Base-by-base conservation (phyloP, 1,140 invertebrate species). In the Hylyphantes graminicola region DNA sequence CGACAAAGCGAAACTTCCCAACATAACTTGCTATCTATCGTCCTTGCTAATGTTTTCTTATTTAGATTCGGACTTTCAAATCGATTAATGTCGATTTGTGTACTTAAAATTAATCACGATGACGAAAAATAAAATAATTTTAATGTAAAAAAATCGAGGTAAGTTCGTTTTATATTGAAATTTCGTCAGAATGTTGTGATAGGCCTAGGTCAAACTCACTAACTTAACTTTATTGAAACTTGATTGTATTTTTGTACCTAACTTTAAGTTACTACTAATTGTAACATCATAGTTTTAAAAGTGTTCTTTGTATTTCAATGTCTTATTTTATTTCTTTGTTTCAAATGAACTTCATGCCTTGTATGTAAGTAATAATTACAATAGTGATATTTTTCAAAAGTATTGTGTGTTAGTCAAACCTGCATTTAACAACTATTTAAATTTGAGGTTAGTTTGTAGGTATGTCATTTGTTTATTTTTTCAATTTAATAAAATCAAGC, bases 201-300 rank as follows among this genome's bases (percentile, higher is more conserved):
- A 81, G 79, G 79, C 79, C 79, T 81, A 81, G 67, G 79, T 81
- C 67, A 81, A 80, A 80, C 54, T 80, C 77, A 80, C 12, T 50
- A n/a, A 72, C 11, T 50, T 48, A 50, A 70, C 12, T 13, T 13
- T 11, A 50, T 53, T 51, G n/a, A 72, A 19, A 12, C 51, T 51
- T 13, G 12, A 50, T 51, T 1, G 5, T 35, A 2, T 35, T 59
- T 59, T 13, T 59, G 12, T 59, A 9, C 57, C 4, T 59, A 59
- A 13, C 57, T 59, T n/a, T 59, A n/a, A 59, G 57, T 59, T 59
- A 59, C n/a, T 59, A 35, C 35, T 35, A 35, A 35, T 35, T 35
- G 35, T 35, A 5, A 5, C 35, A 35, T 35, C 5, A 5, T 35
- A 35, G 35, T 35, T 35, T 35, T 35, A 35, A n/a, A n/a, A 35